Base-by-base conservation (phyloP, 2,888 invertebrate species). In the Gisinianus flammeolus region DNA sequence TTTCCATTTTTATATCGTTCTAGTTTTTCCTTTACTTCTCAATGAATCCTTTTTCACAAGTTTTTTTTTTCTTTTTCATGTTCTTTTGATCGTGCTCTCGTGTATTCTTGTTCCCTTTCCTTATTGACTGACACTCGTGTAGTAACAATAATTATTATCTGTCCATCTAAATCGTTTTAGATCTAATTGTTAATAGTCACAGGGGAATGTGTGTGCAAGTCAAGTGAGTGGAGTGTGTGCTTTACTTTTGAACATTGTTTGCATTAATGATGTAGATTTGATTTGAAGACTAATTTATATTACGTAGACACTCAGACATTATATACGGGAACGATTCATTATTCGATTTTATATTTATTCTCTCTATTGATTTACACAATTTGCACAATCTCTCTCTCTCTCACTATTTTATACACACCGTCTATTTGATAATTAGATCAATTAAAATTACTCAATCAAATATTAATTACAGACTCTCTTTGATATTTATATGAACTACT, bases 391-490 rank as follows among this genome's bases (percentile, higher is more conserved):
- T 44, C 44, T 6, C n/a, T 16, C 44, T 16, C 19, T 6, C 2
- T 44, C 44, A 44, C 44, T 44, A 44, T 16, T 44, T 19, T 44
- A 44, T 6, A 44, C 6, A 4, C 44, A 16, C 2, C 44, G 44
- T 44, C n/a, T n/a, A n/a, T n/a, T n/a, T n/a, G n/a, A n/a, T 62
- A 62, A 62, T 62, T 62, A 62, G 62, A 62, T 62, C 62, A 62
- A 62, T 62, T 62, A 62, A 62, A 62, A 62, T 62, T 62, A 62
- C 62, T 62, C 62, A 62, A 62, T 62, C 62, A 26, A 24, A 26
- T 54, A 62, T 62, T 62, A 62, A 62, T 62, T 62, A 62, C 62
- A 58, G 56, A 62, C 62, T 62, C 24, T 62, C n/a, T n/a, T n/a
- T 62, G 62, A 62, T 62, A 62, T 62, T 62, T 26, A 62, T 62